Evolutionary conservation across 2,888 invertebrate genomes (phyloP), one percentile per base, ranked within the genome.

Genomic region (Helleia helle): DNA sequence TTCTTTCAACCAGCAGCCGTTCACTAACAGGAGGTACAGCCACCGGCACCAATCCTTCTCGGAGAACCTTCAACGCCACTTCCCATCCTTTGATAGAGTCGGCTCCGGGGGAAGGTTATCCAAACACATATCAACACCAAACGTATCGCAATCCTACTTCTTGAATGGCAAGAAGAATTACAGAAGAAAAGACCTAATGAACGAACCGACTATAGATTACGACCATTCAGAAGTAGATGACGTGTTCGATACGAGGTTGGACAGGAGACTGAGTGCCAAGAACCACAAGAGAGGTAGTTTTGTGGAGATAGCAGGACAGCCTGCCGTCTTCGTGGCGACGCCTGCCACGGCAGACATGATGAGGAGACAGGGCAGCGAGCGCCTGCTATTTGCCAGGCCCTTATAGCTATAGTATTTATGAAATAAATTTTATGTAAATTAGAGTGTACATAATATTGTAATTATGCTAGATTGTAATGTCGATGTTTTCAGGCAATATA

Each of bases 211-310:
- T 56, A 63, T 85, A 0, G 86, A 86, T 48, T 86, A 86, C 41
- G 86, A 86, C 44, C 77, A 84, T 36, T 84, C 84, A 53, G 86
- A 85, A 48, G 72, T 68, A 0, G 85, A 85, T 38, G 86, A 86
- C 46, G 65, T 75, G 0, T 81, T 83, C 43, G 81, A 84, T 47
- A 72, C 74, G 0, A 71, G 75, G 34, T 56, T 80, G 30, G 69
- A 75, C 40, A 71, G 71, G 37, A 62, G 75, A 41, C 51, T 65
- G 0, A 77, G 72, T 51, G 65, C 55, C 11, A 69, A 57, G 31
- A 17, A 18, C 8, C 61, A 49, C 4, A 77, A 71, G 38, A 64
- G 72, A 41, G 66, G 73, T 3, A 57, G 50, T 38, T 74, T 83
- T 41, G 64, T 84, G 65, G 83, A 83, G 46, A 37, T 84, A 11